Conservation (phyloP, 2,113 vertebrate genomes). For the Ameiurus melas region DNA sequence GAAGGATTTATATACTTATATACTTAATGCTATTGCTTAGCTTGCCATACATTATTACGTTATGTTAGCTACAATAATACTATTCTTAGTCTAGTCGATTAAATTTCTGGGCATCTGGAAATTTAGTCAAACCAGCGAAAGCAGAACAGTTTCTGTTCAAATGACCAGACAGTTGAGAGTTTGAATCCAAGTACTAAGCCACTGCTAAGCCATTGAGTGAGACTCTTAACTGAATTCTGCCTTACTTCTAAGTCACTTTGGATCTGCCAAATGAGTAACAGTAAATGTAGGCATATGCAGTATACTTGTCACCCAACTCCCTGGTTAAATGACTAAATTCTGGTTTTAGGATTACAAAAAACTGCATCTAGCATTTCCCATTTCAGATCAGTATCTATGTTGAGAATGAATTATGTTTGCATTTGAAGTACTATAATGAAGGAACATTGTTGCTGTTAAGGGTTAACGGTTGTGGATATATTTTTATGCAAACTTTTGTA, state of each 20-base stretch:
- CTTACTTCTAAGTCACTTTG: not conserved
- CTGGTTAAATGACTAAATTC: not conserved
- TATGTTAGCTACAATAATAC: too few species aligned
- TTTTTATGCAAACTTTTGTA: conserved; percentile 41
- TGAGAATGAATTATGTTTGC: not conserved
- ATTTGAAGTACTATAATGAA: conserved; percentile 15
- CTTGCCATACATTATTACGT: not conserved
- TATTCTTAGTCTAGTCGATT: not conserved
- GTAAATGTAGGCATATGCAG: not conserved
- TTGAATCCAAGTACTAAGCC: not conserved
- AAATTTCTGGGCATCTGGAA: not conserved
- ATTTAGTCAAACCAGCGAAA: not conserved
- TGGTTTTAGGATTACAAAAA: not conserved
- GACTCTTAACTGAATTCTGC: conserved; percentile 4
- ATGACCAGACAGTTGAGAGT: conserved; percentile 3
- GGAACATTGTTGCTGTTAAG: conserved; percentile 17
- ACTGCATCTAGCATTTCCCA: not conserved
- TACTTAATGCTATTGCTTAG: not conserved
- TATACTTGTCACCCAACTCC: not conserved
- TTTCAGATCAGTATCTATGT: not conserved
- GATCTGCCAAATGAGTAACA: not conserved
- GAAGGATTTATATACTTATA: not conserved
- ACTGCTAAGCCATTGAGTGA: not conserved
- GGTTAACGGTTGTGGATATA: conserved; percentile 13
- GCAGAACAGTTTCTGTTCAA: not conserved